Conservation (phyloP, 1,140 invertebrate species). For the Pogonomyrmex barbatus region DNA sequence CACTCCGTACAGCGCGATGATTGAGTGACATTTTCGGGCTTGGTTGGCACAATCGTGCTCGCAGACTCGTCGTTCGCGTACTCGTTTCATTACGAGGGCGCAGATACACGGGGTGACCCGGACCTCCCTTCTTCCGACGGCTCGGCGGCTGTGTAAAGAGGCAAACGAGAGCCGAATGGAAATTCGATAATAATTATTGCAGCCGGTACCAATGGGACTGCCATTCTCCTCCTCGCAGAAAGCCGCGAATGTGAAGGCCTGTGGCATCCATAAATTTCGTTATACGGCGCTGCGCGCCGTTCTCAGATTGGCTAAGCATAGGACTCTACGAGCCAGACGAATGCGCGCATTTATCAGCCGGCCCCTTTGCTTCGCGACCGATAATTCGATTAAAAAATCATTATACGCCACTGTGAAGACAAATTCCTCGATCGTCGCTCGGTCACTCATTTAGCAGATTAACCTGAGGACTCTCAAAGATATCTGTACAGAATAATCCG, state of each 20-base stretch:
- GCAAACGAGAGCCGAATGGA: constrained; percentile 80
- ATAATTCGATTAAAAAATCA: constrained; percentile 76
- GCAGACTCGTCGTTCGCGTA: constrained; percentile 37
- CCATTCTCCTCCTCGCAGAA: constrained; percentile 35
- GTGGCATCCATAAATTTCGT: constrained; percentile 78
- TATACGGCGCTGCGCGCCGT: constrained; percentile 54
- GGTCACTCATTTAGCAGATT: constrained; percentile 17
- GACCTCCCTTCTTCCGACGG: constrained; percentile 8
- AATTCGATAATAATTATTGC: constrained; percentile 81
- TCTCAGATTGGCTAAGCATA: constrained; percentile 69
- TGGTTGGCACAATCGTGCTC: not conserved
- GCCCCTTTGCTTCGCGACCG: constrained; percentile 27
- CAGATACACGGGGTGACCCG: constrained; percentile 25
- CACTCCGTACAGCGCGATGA: constrained; percentile 24
- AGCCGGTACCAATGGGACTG: constrained; percentile 35
- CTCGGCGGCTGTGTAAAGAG: constrained; percentile 40
- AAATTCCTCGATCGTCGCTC: constrained; percentile 1
- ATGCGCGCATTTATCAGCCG: constrained; percentile 70
- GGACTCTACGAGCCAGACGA: constrained; percentile 64
- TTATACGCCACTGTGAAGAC: constrained; percentile 37
- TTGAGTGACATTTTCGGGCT: constrained; percentile 40
- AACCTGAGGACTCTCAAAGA: not conserved
- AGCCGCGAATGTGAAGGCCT: constrained; percentile 58
- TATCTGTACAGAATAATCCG: no score
- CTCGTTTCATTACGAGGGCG: constrained; percentile 28